phyloP scores from a whole-genome alignment of 92 coral and sea anemone species.

The Muricea muricata region DNA sequence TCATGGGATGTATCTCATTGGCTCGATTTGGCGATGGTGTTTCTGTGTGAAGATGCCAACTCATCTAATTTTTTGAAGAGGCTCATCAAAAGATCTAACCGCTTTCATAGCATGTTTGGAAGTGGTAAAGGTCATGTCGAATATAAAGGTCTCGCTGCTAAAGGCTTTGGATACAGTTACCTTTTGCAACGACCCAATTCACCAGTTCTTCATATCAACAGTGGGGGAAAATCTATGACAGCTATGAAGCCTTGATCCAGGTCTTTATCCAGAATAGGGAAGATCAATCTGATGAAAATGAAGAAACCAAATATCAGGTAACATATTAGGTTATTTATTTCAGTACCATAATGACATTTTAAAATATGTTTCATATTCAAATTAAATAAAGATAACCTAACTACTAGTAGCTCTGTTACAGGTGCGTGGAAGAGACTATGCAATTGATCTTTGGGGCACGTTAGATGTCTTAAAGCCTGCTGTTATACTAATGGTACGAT shows the following conservation, averaged over 20 bases:
- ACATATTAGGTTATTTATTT: background rate
- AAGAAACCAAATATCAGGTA: conserved; percentile 21
- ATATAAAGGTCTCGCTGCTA: conserved; percentile 22
- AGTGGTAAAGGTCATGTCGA: conserved; percentile 1
- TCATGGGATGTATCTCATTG: conserved; percentile 15
- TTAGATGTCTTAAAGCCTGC: conserved; percentile 28
- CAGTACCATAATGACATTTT: background rate
- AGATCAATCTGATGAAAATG: conserved; percentile 1
- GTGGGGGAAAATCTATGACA: background rate
- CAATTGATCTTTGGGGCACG: conserved; percentile 20
- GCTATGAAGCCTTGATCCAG: conserved; percentile 3
- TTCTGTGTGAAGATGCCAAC: background rate
- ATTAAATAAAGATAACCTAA: too few relatives aligned
- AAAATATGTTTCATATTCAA: background rate
- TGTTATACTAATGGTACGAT: background rate
- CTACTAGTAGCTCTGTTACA: too few relatives aligned
- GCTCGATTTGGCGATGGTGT: background rate
- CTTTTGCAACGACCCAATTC: conserved; percentile 8
- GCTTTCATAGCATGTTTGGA: conserved; percentile 10
- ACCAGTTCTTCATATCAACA: conserved; percentile 23
- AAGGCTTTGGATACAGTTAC: conserved; percentile 19
- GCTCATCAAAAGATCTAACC: conserved; percentile 1
- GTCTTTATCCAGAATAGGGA: background rate
- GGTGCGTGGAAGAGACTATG: conserved; percentile 22
- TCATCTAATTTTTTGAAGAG: background rate